Evolutionary conservation across 2,113 vertebrate species (phyloP), one percentile per base, ranked within the genome.

Genomic region (Vicugna pacos): DNA sequence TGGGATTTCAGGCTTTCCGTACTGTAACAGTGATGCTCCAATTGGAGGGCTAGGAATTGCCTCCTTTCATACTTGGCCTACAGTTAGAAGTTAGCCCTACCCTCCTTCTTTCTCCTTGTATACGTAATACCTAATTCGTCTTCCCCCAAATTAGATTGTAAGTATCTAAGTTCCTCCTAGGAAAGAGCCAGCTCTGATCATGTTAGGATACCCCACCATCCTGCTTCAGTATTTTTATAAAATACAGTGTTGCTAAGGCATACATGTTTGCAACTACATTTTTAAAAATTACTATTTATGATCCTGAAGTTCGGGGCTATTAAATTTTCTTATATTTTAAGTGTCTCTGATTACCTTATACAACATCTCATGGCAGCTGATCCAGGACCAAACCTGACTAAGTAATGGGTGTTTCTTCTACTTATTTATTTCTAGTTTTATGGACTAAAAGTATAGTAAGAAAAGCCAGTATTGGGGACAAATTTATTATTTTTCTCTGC

Each of bases 401-500:
- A 81, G 54, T 79, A 85, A 60, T 72, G 15, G 5, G 1, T 52
- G n/a, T 80, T 86, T 70, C 64, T 95, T 56, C 16, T 77, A 54
- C 64, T 91, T 75, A 76, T 60, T 83, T 28, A n/a, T 12, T 79
- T 92, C 30, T 56, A 28, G 17, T 81, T 87, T 81, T 50, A 54
- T 32, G 17, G 20, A 73, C 64, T 75, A 48, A 50, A 80, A 56
- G 13, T 80, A 5, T 64, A 65, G 56, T 75, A 67, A 69, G 58
- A 42, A 89, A 85, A 72, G 46, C 35, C 16, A 72, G 1, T 35
- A 38, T 14, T 42, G 46, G 17, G 22, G 26, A 9, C 28, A 84
- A 30, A 84, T 50, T 81, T 70, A 70, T 56, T 77, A 85, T n/a
- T 92, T 89, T 89, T 79, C 75, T 77, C 28, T 65, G 79, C n/a